A percentile compares a stretch with the other conserved stretches of the same genome.
phyloP scores from a whole-genome alignment of 2,797 vertebrate genomes.

The Helostoma temminkii region DNA sequence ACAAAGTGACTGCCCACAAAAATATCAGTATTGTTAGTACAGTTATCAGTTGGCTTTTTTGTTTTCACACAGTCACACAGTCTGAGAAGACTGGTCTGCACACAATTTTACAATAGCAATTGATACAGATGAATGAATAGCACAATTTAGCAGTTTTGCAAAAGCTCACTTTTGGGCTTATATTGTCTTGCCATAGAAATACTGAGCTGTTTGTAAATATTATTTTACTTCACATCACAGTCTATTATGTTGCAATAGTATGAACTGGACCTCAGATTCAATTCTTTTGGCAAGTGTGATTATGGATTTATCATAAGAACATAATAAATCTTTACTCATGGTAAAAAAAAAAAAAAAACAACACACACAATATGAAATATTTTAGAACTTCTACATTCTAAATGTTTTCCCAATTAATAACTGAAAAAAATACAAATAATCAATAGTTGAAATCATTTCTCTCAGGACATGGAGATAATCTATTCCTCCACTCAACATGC shows the following conservation, averaged over 20 bases:
- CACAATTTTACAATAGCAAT: neutral
- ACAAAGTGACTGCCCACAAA: constrained; percentile 5
- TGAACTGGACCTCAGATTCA: neutral
- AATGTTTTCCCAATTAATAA: neutral
- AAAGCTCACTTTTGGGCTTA: neutral
- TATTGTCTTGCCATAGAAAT: neutral
- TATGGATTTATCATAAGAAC: neutral
- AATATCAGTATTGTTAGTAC: constrained; percentile 1
- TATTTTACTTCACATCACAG: neutral
- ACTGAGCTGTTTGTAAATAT: neutral
- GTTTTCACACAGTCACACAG: neutral
- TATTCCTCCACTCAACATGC: neutral
- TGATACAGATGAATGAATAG: neutral
- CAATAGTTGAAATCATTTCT: neutral
- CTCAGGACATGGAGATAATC: neutral
- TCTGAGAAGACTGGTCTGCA: neutral
- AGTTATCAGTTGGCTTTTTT: constrained; percentile 19
- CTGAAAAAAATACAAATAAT: neutral
- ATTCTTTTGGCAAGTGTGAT: neutral
- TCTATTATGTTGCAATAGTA: neutral
- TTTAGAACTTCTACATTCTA: neutral
- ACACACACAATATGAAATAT: too few species aligned
- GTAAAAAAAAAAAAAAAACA: too few species aligned
- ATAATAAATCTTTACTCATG: neutral
- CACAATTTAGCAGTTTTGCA: neutral